Evolutionary conservation across 2,888 invertebrate species (phyloP), one percentile per base, ranked within the genome.

Genomic region (Heliothis peltigera): DNA sequence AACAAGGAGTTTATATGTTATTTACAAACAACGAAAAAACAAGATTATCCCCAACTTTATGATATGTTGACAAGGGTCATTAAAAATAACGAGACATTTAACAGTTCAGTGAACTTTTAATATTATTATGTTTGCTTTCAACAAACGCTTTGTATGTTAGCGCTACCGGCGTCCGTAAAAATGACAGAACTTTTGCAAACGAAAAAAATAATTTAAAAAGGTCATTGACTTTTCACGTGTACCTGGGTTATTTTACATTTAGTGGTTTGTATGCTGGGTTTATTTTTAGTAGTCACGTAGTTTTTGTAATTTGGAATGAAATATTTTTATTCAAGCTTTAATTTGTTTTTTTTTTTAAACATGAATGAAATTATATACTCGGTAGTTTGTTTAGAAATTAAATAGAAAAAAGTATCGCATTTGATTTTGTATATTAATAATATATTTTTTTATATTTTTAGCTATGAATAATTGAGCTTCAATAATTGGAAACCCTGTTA

Each of bases 21-120:
- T 70, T 55, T 42, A 51, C 70, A 55, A 70, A 60, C 61, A 59
- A 54, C 51, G 56, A 8, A 62, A 49, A 25, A 59, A 59, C 56
- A 46, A 60, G 59, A 60, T 71, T 60, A 71, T 39, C 28, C 17
- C 4, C 58, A 56, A 59, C 59, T 74, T 70, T 67, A 71, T 65
- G 52, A 63, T 53, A 75, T 57, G 75, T 69, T 57, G 67, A 74
- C 62, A 75, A 43, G 64, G 75, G 63, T 56, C 48, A 72, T 75
- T 75, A 71, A 75, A 71, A 74, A 49, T 53, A 48, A 71, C 35
- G 54, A 17, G 59, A 28, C 28, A 22, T 63, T 51, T 21, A 39
- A 6, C 52, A 60, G 67, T 53, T 67, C 70, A 57, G 17, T 54
- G 56, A 70, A 44, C 70, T 64, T 49, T 15, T 22, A 54, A 32